These are phyloP conservation scores for Trichomycterus rosablanca DNA, from an alignment of 2,113 vertebrate genomes.

Conservation along the genomic window DNA sequence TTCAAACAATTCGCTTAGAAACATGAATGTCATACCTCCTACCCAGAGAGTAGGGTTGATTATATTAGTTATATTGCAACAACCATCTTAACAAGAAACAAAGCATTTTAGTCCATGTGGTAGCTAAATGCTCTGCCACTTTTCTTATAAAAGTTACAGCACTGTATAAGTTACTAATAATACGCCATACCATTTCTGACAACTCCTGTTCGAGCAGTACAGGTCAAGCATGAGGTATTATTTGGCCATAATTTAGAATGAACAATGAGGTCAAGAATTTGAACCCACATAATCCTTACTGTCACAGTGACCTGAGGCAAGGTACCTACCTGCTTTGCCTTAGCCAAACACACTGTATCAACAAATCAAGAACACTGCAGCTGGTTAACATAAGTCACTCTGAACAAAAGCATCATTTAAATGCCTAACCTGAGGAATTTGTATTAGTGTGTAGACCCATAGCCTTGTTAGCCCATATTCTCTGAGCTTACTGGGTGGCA, in stretches of 20 bases:
- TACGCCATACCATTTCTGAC: background rate
- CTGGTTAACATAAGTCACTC: background rate
- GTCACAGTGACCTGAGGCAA: background rate
- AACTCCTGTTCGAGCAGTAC: no score
- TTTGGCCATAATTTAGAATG: background rate
- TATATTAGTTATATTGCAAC: no score
- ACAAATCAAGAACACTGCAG: background rate
- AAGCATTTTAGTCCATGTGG: no score
- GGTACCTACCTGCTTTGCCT: slow-evolving; percentile 3
- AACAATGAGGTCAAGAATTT: slow-evolving; percentile 4
- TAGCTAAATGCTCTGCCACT: no score
- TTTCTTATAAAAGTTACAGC: no score
- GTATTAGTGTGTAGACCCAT: slow-evolving; percentile 23
- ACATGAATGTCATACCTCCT: no score
- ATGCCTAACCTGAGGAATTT: slow-evolving; percentile 4
- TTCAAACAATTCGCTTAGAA: no score
- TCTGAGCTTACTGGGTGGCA: slow-evolving; percentile 37
- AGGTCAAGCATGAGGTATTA: background rate
- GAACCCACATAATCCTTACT: slow-evolving; percentile 2
- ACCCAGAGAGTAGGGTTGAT: no score
- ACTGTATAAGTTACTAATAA: background rate
- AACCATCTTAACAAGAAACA: no score
- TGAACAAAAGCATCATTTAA: slow-evolving; percentile 13
- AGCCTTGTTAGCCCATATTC: slow-evolving; percentile 34
- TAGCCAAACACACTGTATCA: background rate